Conservation (phyloP, 2,113 vertebrate species). For the Triplophysa tibetana region DNA sequence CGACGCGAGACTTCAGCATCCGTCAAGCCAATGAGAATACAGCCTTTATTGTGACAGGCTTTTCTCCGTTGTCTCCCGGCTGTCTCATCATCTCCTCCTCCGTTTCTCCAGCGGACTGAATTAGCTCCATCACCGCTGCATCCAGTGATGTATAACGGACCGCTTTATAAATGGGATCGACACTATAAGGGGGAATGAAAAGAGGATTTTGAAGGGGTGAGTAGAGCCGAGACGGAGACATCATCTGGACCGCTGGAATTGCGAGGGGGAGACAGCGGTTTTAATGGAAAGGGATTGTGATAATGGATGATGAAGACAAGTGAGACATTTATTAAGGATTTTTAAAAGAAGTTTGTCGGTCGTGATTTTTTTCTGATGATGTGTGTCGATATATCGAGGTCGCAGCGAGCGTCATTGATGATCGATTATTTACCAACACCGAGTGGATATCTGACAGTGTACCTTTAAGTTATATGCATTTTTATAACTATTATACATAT, state of each 20-base stretch:
- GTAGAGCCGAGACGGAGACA: slow-evolving; percentile 24
- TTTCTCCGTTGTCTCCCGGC: slow-evolving; percentile 67
- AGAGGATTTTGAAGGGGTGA: slow-evolving; percentile 47
- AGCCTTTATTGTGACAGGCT: slow-evolving; percentile 68
- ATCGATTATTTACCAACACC: neutral
- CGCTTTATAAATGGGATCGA: slow-evolving; percentile 24
- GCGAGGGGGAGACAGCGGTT: slow-evolving; percentile 25
- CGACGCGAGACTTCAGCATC: slow-evolving; percentile 63
- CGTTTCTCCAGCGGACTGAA: slow-evolving; percentile 64
- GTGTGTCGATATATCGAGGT: slow-evolving; percentile 34
- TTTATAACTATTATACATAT: too few relatives aligned
- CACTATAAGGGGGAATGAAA: slow-evolving; percentile 18
- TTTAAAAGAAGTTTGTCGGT: slow-evolving; percentile 17
- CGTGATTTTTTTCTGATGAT: slow-evolving; percentile 2
- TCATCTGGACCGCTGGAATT: slow-evolving; percentile 45
- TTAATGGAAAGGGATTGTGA: slow-evolving; percentile 22
- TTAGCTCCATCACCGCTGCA: slow-evolving; percentile 50
- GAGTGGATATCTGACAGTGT: neutral
- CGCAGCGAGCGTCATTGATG: slow-evolving; percentile 54
- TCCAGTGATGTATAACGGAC: slow-evolving; percentile 36
- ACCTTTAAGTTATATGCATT: too few relatives aligned
- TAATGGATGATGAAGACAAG: slow-evolving; percentile 39
- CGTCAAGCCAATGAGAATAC: slow-evolving; percentile 63
- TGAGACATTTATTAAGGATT: slow-evolving; percentile 17
- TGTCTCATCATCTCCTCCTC: slow-evolving; percentile 51